Evolutionary conservation across 2,113 vertebrate genomes (phyloP), one percentile per base, ranked within the genome.

Genomic region (Catharus fuscescens): DNA sequence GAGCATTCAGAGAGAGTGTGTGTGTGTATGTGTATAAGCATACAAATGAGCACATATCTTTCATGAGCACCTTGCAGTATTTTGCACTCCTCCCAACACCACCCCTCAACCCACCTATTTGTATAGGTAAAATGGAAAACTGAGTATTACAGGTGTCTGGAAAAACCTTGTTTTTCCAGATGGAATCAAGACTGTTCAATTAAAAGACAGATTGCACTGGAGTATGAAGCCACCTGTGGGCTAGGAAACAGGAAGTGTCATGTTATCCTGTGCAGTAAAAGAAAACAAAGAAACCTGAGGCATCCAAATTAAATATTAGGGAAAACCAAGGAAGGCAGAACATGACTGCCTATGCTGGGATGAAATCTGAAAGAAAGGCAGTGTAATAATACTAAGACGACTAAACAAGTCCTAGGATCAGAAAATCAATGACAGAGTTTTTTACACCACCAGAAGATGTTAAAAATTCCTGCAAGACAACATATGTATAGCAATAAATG

Each of bases 261-360:
- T 8, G 3, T 78, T 60, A 79, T 42, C 32, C 28, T 70, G 47
- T 14, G n/a, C 59, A 87, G 69, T 78, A 92, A 59, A 73, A 60
- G 36, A 54, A 94, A 92, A 69, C 47, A 71, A 78, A 71, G 72
- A 81, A 76, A 72, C 29, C 15, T 9, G 34, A 88, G 29, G 38
- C 26, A 73, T 70, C 29, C 78, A 85, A 90, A 69, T 31, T 6
- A 72, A 89, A 12, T 42, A 61, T 19, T 19, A 42, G 71, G 44
- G 32, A 61, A 91, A 95, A 89, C 14, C 32, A 32, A 79, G 13
- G 40, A 20, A 87, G 23, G 29, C 16, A 92, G 74, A 95, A 87
- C 14, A 34, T 2, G 3, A 54, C 52, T 85, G 59, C 42, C 66
- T 69, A 12, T 1, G 0, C 25, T 73, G 62, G 36, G 36, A 77